Evolutionary conservation across 2,797 vertebrate species (phyloP).

Genomic region (Gorsachius magnificus): DNA sequence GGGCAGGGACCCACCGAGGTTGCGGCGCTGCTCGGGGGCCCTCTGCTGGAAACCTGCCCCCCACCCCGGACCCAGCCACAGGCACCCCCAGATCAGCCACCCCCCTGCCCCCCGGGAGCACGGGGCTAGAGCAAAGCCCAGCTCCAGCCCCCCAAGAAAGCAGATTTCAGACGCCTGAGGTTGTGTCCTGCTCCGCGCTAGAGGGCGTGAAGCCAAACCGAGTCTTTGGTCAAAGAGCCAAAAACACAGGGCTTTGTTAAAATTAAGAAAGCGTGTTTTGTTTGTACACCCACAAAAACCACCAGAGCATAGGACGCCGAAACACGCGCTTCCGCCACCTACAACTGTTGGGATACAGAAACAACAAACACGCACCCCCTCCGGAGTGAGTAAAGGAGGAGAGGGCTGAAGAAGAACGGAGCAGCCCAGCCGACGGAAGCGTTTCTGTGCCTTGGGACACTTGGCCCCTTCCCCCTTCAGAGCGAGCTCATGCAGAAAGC

Average conservation of each 20-base stretch:
- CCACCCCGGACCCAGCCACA: not conserved
- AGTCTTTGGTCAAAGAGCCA: not conserved
- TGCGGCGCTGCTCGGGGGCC: not conserved
- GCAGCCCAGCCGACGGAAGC: not conserved
- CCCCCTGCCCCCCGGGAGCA: accelerated
- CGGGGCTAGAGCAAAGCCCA: not conserved
- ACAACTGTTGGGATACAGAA: not conserved
- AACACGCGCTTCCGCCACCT: not conserved
- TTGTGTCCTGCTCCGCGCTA: not conserved
- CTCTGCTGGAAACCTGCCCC: conserved; percentile 6
- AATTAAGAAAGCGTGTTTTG: not conserved
- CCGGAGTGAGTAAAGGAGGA: not conserved
- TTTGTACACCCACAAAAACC: not conserved
- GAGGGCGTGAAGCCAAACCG: not conserved
- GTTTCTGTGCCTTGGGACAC: not conserved
- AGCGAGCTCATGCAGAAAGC: not conserved
- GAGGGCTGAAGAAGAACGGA: not conserved
- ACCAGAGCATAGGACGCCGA: not conserved
- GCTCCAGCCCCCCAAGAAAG: not conserved
- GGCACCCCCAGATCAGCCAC: not conserved
- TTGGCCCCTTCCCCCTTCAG: not conserved
- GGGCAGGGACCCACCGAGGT: not conserved
- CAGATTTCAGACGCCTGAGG: accelerated
- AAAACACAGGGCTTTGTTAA: not conserved
- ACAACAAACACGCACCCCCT: not conserved